Conservation (phyloP, 1,140 invertebrate genomes). For the Rhopalosiphum padi region DNA sequence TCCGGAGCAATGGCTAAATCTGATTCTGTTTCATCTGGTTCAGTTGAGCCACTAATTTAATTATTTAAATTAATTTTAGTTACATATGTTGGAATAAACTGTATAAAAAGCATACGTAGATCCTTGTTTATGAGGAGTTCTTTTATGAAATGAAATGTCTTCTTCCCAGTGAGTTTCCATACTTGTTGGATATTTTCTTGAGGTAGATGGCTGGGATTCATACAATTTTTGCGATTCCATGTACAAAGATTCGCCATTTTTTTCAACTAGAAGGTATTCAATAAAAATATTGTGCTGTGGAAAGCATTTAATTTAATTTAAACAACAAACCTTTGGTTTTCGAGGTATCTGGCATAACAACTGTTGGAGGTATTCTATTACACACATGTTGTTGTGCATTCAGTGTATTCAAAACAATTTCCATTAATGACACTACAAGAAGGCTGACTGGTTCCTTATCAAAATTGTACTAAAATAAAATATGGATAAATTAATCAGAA, state of each 20-base stretch:
- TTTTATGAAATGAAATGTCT: slow-evolving; percentile 60
- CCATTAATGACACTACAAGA: slow-evolving; percentile 82
- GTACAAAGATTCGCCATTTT: slow-evolving; percentile 10
- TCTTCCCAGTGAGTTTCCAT: slow-evolving; percentile 79
- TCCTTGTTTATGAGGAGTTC: slow-evolving; percentile 60
- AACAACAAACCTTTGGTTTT: slow-evolving; percentile 70
- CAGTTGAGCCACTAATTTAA: slow-evolving; percentile 72
- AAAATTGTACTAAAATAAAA: slow-evolving; percentile 83
- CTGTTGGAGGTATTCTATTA: slow-evolving; percentile 77
- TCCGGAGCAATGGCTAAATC: slow-evolving; percentile 87
- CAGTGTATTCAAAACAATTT: slow-evolving; percentile 92
- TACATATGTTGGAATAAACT: slow-evolving; percentile 58
- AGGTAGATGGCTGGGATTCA: slow-evolving; percentile 62
- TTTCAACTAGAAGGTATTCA: slow-evolving; percentile 7
- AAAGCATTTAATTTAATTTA: slow-evolving; percentile 38
- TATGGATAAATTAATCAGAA: slow-evolving; percentile 16
- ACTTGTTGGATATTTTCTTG: slow-evolving; percentile 64
- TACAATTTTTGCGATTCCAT: slow-evolving; percentile 61
- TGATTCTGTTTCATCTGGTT: slow-evolving; percentile 84
- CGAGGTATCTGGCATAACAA: slow-evolving; percentile 72
- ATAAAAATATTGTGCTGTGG: background rate
- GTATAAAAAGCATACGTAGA: slow-evolving; percentile 62
- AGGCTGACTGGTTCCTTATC: slow-evolving; percentile 79
- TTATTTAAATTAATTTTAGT: slow-evolving; percentile 35
- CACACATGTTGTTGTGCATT: slow-evolving; percentile 90